Evolutionary conservation across 92 coral and sea anemone species (phyloP).

Genomic region (Epizoanthus illoricatus): DNA sequence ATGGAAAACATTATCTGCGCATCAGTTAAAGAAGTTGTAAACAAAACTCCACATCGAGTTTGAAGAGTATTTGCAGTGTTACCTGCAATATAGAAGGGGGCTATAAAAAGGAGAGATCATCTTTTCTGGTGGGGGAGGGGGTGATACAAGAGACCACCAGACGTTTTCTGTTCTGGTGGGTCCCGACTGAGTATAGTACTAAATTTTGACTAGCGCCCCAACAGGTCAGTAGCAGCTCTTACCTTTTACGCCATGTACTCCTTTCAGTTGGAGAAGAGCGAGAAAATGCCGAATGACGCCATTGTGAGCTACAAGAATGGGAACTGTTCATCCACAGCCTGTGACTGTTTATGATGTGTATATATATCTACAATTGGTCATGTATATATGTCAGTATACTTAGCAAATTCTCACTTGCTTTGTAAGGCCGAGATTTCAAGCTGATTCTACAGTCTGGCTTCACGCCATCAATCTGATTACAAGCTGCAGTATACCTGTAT

Average conservation of each 20-base stretch:
- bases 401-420: background rate
- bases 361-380: background rate
- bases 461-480: too few relatives aligned
- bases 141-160: too few relatives aligned
- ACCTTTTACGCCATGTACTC: background rate
- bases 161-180: too few relatives aligned
- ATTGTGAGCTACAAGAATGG: background rate
- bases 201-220: too few relatives aligned
- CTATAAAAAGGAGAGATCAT: too few relatives aligned
- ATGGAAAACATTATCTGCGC: too few relatives aligned
- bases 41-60: too few relatives aligned
- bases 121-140: too few relatives aligned
- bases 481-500: too few relatives aligned
- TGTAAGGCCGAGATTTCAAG: background rate
- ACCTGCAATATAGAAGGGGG: too few relatives aligned
- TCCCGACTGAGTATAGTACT: background rate
- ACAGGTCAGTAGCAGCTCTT: background rate
- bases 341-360: background rate
- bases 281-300: background rate
- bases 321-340: background rate
- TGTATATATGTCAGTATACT: background rate
- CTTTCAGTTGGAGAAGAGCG: background rate
- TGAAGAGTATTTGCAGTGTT: too few relatives aligned
- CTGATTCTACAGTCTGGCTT: background rate
- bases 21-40: too few relatives aligned